Evolutionary conservation across 2,797 vertebrate species (phyloP).

Genomic region (Acanthis flammea): DNA sequence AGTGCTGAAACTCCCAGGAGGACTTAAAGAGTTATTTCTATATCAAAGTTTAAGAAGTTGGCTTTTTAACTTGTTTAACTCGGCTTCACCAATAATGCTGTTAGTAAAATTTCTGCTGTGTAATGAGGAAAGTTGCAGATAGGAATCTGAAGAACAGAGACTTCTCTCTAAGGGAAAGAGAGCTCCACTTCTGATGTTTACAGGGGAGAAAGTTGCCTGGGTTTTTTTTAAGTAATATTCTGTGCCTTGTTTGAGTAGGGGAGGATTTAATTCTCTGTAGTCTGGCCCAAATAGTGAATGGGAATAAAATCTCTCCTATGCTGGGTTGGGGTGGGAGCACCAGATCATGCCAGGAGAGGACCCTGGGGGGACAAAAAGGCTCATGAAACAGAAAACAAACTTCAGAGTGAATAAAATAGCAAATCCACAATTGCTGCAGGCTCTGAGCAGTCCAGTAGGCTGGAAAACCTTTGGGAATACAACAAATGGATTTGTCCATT

Average conservation of each 20-base stretch:
- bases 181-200: background rate
- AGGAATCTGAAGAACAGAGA: background rate
- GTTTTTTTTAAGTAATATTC: background rate
- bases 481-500: background rate
- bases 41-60: background rate
- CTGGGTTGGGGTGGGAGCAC: background rate
- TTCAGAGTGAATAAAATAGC: background rate
- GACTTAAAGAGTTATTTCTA: background rate
- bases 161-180: background rate
- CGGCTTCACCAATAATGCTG: fast-evolving
- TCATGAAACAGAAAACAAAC: background rate
- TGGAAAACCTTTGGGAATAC: background rate
- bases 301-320: background rate
- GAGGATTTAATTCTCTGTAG: background rate
- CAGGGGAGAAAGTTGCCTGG: background rate
- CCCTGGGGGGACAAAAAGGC: background rate
- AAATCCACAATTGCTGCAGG: background rate
- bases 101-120: background rate
- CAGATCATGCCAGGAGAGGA: background rate
- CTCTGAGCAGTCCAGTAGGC: background rate
- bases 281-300: background rate
- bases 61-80: background rate
- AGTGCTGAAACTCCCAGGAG: background rate
- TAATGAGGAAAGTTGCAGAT: background rate
- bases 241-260: background rate